A percentile compares a stretch with the other conserved stretches of the same genome.
Conservation (phyloP, 2,888 invertebrate genomes). For the Rambutsinella grinnellia region DNA sequence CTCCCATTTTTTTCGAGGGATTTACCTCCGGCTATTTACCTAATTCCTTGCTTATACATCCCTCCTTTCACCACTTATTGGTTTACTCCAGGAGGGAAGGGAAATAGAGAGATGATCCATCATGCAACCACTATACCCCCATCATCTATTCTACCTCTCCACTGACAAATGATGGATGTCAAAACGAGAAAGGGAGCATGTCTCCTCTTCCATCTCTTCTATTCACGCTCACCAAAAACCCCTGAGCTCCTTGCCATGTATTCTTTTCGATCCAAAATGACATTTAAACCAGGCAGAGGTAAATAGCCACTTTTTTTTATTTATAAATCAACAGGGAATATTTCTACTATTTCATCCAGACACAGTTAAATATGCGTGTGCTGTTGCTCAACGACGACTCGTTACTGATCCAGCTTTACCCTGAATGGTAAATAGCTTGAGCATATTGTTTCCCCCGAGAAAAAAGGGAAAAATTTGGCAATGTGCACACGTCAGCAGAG, state of each 20-base stretch:
- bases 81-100: neutral
- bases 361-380: neutral
- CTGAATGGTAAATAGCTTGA: neutral
- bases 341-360: neutral
- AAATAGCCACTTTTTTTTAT: neutral
- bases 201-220: constrained; percentile 1
- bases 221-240: constrained; percentile 5
- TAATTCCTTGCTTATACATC: neutral
- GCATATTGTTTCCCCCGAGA: neutral
- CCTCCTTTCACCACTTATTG: neutral
- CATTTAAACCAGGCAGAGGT: neutral
- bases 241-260: neutral
- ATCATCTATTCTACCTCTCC: neutral
- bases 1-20: neutral
- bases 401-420: neutral
- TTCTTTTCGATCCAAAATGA: neutral
- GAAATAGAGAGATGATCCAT: neutral
- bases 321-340: neutral
- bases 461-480: neutral
- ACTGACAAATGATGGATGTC: constrained; percentile 33
- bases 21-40: constrained; percentile 3
- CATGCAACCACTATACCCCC: neutral
- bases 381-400: neutral
- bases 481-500: neutral
- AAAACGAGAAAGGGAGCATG: constrained; percentile 9